Percentiles rank a stretch among this genome's conserved stretches.
Evolutionary conservation across 2,888 invertebrate species (phyloP).

Genomic region (Acrocera orbiculus): DNA sequence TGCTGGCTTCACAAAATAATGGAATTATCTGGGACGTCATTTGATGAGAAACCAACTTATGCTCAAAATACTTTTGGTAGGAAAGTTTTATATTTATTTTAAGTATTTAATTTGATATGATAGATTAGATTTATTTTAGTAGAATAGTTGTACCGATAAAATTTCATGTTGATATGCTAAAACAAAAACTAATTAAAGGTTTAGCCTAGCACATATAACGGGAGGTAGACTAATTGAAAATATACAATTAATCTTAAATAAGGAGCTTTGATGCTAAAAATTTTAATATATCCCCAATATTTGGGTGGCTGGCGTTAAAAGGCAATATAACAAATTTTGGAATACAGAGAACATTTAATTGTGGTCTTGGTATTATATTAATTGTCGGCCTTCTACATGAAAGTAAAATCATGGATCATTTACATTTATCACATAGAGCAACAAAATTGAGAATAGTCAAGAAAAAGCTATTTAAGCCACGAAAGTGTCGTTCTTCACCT

Average conservation of each 20-base stretch:
- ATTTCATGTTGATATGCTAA: no score
- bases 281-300: constrained; percentile 61
- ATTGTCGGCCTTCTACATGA: constrained; percentile 49
- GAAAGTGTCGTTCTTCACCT: no score
- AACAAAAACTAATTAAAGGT: constrained; percentile 64
- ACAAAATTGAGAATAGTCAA: constrained; percentile 45
- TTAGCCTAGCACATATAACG: constrained; percentile 91
- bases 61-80: constrained; percentile 57
- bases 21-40: constrained; percentile 46
- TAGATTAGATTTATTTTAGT: no score
- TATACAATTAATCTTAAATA: constrained; percentile 69
- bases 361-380: constrained; percentile 79
- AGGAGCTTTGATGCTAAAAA: constrained; percentile 53
- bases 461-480: no score
- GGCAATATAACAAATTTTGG: constrained; percentile 62
- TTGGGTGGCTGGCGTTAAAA: constrained; percentile 51
- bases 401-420: constrained; percentile 26
- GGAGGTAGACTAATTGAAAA: constrained; percentile 91
- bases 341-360: constrained; percentile 88
- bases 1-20: constrained; percentile 83
- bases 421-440: constrained; percentile 37
- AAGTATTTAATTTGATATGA: no score
- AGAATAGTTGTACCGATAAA: no score
- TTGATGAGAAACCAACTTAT: constrained; percentile 53
- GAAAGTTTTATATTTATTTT: no score